Conservation (phyloP, 2,113 vertebrate species). For the Triplophysa tibetana region DNA sequence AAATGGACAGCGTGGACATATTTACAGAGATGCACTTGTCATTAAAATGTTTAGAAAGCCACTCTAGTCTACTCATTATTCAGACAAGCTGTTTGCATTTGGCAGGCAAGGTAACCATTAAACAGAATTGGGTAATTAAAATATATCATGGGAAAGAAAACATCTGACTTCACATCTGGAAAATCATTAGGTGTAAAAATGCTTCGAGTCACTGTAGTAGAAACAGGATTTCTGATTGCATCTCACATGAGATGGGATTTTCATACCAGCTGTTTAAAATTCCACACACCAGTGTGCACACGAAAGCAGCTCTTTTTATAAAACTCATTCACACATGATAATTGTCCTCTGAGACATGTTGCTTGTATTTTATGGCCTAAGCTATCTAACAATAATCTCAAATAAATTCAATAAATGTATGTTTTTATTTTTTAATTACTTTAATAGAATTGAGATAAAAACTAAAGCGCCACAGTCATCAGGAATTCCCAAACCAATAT, state of each 20-base stretch:
- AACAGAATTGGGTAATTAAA: constrained; percentile 19
- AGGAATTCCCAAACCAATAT: too few relatives aligned
- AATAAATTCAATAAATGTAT: too few relatives aligned
- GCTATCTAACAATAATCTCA: background rate
- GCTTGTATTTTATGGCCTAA: background rate
- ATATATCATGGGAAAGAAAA: constrained; percentile 7
- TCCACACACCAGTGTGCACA: constrained; percentile 24
- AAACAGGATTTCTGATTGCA: constrained; percentile 31
- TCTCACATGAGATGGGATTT: constrained; percentile 18
- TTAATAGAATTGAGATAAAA: too few relatives aligned
- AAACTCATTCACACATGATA: background rate
- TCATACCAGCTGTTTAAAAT: constrained; percentile 17
- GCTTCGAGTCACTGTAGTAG: background rate
- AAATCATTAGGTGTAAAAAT: constrained; percentile 23
- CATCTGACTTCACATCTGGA: constrained; percentile 34
- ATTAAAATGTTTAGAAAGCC: background rate
- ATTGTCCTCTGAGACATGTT: background rate
- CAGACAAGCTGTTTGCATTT: constrained; percentile 12
- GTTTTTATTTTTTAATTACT: too few relatives aligned
- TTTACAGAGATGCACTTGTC: background rate
- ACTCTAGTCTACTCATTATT: background rate
- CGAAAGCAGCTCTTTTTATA: background rate
- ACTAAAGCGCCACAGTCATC: too few relatives aligned
- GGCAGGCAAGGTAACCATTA: constrained; percentile 10
- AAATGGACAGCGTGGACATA: background rate